Evolutionary conservation across 2,113 vertebrate species (phyloP).

Genomic region (Notothenia coriiceps): DNA sequence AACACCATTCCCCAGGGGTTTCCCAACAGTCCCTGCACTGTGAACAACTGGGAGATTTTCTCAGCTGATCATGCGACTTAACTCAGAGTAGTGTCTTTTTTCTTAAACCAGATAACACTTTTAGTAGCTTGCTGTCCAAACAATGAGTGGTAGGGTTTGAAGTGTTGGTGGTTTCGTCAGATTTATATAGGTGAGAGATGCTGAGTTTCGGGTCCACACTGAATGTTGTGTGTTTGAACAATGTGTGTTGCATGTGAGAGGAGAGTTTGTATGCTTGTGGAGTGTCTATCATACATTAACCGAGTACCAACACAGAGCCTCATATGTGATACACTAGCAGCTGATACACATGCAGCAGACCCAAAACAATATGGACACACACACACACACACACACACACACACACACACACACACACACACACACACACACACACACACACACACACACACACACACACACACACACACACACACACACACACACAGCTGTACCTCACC

Average conservation of each 20-base stretch:
- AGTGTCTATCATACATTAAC: slow-evolving; percentile 33
- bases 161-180: not conserved
- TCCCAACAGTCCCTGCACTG: slow-evolving; percentile 13
- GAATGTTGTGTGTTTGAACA: not conserved
- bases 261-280: not conserved
- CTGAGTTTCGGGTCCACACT: slow-evolving; percentile 15
- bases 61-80: slow-evolving; percentile 19
- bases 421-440: not conserved
- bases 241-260: slow-evolving; percentile 16
- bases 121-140: slow-evolving; percentile 15
- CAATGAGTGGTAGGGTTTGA: not conserved
- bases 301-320: not conserved
- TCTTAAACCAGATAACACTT: slow-evolving; percentile 8
- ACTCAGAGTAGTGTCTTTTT: slow-evolving; percentile 6
- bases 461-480: not conserved
- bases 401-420: no score
- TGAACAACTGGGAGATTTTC: not conserved
- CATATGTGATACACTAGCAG: slow-evolving; percentile 55
- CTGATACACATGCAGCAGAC: slow-evolving; percentile 46
- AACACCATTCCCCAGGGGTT: slow-evolving; percentile 2
- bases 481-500: not conserved
- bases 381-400: not conserved
- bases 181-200: slow-evolving; percentile 8
- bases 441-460: not conserved
- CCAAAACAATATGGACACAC: slow-evolving; percentile 3